Conservation (phyloP, 2,888 invertebrate genomes). For the Tenthredo scrophulariae region DNA sequence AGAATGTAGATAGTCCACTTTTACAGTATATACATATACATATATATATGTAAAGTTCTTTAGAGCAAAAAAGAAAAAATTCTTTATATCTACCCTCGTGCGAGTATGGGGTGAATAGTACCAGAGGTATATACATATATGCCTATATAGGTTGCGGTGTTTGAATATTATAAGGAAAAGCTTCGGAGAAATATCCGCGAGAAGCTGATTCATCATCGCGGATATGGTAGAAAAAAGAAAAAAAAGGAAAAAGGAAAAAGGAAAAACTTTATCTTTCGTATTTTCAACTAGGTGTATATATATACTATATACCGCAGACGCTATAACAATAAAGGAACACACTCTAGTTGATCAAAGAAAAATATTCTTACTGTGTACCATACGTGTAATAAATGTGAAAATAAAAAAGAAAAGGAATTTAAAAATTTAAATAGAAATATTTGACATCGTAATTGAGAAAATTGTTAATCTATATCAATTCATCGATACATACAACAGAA, state of each 20-base stretch:
- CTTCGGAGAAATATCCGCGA: not conserved
- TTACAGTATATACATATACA: not conserved
- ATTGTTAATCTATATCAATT: too few relatives aligned
- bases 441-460: too few relatives aligned
- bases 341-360: constrained; percentile 4
- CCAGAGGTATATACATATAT: not conserved
- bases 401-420: not conserved
- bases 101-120: not conserved
- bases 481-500: too few relatives aligned
- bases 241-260: not conserved
- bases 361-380: not conserved
- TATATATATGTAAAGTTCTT: not conserved
- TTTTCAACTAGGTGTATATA: constrained; percentile 3
- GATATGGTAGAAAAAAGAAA: not conserved
- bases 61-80: not conserved
- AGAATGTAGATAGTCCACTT: not conserved
- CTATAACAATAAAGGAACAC: not conserved
- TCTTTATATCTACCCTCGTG: not conserved
- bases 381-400: too few relatives aligned
- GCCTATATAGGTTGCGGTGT: not conserved
- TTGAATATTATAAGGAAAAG: constrained; percentile 4
- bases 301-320: not conserved
- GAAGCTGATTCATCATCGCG: constrained; percentile 4
- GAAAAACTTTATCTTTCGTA: not conserved
- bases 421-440: not conserved